A percentile compares a stretch with the other conserved stretches of the same genome.
Conservation (phyloP, 2,888 invertebrate genomes). For the Sphaeridia pumilis region DNA sequence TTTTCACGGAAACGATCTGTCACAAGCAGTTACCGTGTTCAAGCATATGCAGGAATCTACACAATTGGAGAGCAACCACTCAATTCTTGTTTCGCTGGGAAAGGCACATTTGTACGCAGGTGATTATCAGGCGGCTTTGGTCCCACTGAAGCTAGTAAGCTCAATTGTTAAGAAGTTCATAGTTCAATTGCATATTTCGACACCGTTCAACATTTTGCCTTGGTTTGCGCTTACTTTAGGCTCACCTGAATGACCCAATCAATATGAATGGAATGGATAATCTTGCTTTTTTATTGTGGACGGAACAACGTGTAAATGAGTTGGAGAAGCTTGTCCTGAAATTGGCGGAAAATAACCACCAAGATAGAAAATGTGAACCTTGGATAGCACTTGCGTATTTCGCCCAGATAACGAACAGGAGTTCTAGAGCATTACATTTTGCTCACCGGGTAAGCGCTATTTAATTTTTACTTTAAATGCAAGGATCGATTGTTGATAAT, state of each 20-base stretch:
- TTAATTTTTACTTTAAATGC: neutral
- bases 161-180: slow-evolving; percentile 12
- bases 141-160: slow-evolving; percentile 42
- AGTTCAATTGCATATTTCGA: neutral
- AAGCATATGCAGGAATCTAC: slow-evolving; percentile 54
- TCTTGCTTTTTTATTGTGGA: slow-evolving; percentile 44
- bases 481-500: neutral
- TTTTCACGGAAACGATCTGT: slow-evolving; percentile 55
- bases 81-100: slow-evolving; percentile 56
- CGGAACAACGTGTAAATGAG: slow-evolving; percentile 46
- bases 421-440: slow-evolving; percentile 57
- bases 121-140: slow-evolving; percentile 53
- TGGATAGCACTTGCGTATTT: slow-evolving; percentile 67
- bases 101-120: slow-evolving; percentile 61
- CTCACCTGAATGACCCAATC: slow-evolving; percentile 46
- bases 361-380: slow-evolving; percentile 47
- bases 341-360: slow-evolving; percentile 26
- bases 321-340: slow-evolving; percentile 50
- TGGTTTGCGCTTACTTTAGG: slow-evolving; percentile 38
- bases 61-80: slow-evolving; percentile 54
- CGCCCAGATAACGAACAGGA: slow-evolving; percentile 52
- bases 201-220: neutral
- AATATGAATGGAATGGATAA: slow-evolving; percentile 53
- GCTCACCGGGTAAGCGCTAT: slow-evolving; percentile 49
- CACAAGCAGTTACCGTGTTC: slow-evolving; percentile 54